These are phyloP conservation scores for Charadrius vociferus DNA, from an alignment of 2,113 vertebrate genomes.

Conservation along the genomic window DNA sequence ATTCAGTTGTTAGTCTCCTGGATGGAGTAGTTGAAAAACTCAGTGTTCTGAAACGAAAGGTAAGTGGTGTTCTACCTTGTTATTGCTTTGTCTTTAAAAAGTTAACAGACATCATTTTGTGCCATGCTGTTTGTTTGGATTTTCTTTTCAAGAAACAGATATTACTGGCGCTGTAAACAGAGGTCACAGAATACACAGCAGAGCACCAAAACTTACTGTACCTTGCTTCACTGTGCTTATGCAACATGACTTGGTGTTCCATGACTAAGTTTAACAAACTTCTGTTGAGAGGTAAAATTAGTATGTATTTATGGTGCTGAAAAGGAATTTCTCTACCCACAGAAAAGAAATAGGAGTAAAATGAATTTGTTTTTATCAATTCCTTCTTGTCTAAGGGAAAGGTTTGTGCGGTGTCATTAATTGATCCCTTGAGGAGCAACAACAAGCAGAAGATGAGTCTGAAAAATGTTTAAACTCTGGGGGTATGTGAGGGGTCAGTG, in stretches of 20 bases:
- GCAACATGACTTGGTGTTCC: background rate
- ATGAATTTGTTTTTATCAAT: background rate
- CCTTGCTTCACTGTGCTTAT: background rate
- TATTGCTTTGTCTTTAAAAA: background rate
- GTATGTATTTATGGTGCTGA: background rate
- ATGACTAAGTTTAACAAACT: background rate
- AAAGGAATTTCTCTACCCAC: background rate
- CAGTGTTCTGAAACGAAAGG: constrained; percentile 96
- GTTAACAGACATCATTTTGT: background rate
- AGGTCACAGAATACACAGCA: background rate
- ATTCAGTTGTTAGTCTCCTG: constrained; percentile 94
- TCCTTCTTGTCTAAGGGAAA: background rate
- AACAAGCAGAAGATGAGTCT: background rate
- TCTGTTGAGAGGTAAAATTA: background rate
- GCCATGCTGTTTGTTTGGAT: background rate
- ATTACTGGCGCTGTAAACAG: background rate
- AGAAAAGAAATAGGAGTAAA: background rate
- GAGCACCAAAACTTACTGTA: background rate
- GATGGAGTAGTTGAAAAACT: constrained; percentile 98
- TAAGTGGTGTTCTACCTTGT: background rate
- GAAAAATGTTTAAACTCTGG: background rate
- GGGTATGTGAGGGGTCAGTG: background rate
- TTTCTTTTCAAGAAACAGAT: background rate
- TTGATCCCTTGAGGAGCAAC: background rate
- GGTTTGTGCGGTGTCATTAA: background rate